A percentile compares a stretch with the other conserved stretches of the same genome.
phyloP scores from a whole-genome alignment of 2,797 vertebrate genomes.

The Cyclura pinguis region DNA sequence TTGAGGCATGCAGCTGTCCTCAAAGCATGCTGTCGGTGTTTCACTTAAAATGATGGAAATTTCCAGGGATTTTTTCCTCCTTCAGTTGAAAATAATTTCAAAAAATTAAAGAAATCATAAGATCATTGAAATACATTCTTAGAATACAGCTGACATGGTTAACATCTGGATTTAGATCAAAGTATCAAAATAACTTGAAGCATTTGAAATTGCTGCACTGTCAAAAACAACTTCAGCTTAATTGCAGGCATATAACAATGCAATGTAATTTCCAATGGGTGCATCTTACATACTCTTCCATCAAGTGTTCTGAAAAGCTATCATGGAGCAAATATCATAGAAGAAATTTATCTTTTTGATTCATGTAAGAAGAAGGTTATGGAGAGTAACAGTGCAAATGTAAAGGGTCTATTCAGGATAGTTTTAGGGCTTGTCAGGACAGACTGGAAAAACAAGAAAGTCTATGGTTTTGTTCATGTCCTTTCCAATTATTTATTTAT shows the following conservation, averaged over 20 bases:
- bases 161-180: slow-evolving; percentile 75
- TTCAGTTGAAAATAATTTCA: background rate
- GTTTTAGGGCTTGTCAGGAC: background rate
- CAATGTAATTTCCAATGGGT: slow-evolving; percentile 70
- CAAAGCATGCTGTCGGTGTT: background rate
- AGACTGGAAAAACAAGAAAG: background rate
- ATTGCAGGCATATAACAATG: slow-evolving; percentile 73
- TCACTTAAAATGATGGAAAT: slow-evolving; percentile 48
- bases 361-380: slow-evolving; percentile 12
- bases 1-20: background rate
- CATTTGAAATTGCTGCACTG: slow-evolving; percentile 69
- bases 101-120: slow-evolving; percentile 51
- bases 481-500: background rate
- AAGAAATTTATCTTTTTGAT: slow-evolving; percentile 27
- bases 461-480: background rate
- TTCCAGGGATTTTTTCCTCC: slow-evolving; percentile 54
- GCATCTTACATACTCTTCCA: slow-evolving; percentile 53
- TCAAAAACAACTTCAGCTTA: slow-evolving; percentile 61
- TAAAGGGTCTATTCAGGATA: too few relatives aligned
- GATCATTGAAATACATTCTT: slow-evolving; percentile 74
- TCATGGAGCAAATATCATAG: slow-evolving; percentile 32
- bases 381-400: too few relatives aligned
- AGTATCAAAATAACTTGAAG: slow-evolving; percentile 54
- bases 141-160: slow-evolving; percentile 73
- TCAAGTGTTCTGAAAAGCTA: slow-evolving; percentile 48